Conservation (phyloP, 2,797 vertebrate genomes). For the Pelodytes ibericus region DNA sequence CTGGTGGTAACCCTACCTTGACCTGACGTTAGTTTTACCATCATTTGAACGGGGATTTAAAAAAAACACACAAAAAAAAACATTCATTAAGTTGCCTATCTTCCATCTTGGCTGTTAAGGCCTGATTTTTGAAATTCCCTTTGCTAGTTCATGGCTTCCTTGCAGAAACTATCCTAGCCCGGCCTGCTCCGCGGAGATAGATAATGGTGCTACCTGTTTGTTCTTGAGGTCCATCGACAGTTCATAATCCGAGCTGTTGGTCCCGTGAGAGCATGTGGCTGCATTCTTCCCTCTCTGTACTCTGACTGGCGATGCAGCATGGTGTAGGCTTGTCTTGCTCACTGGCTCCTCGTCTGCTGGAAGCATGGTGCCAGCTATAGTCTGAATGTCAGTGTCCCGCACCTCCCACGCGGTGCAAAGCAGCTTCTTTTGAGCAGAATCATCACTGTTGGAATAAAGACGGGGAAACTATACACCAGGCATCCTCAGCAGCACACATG, state of each 20-base stretch:
- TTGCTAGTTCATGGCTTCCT: no score
- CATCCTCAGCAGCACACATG: no score
- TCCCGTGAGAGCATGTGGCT: constrained; percentile 86
- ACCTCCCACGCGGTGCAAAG: constrained; percentile 76
- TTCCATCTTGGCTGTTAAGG: no score
- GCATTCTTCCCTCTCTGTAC: constrained; percentile 84
- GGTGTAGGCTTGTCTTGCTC: constrained; percentile 89
- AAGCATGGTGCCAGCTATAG: constrained; percentile 29
- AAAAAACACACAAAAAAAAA: no score
- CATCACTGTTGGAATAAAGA: constrained; percentile 72
- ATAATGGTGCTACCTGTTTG: constrained; percentile 87
- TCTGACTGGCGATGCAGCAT: constrained; percentile 87
- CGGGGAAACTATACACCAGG: neutral
- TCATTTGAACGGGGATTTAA: no score
- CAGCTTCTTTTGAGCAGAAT: constrained; percentile 72
- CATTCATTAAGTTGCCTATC: no score
- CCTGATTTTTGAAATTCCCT: no score
- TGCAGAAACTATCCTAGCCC: no score
- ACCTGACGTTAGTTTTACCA: no score
- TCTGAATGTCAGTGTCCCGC: constrained; percentile 68
- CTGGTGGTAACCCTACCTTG: no score
- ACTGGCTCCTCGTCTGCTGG: constrained; percentile 74
- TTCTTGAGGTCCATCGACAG: constrained; percentile 99
- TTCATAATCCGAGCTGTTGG: constrained; percentile 91
- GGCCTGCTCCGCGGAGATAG: no score